Percentiles rank a stretch among this genome's conserved stretches.
These are phyloP conservation scores for Syngnathus rostellatus DNA, from an alignment of 2,797 vertebrate species.

Conservation along the genomic window DNA sequence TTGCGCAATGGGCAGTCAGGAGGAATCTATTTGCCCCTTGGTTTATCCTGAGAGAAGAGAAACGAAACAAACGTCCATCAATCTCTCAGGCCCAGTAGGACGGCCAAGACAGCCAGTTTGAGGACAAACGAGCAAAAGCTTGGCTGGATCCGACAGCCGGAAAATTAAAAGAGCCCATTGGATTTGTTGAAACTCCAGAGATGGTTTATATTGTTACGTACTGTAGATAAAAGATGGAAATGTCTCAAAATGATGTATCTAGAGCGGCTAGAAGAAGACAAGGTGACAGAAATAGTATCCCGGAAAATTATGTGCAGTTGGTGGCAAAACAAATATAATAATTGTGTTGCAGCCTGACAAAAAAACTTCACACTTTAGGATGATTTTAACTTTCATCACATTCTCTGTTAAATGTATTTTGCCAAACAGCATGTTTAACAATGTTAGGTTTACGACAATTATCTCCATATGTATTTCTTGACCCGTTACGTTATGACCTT, in stretches of 20 bases:
- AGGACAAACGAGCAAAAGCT: constrained; percentile 20
- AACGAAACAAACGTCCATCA: constrained; percentile 53
- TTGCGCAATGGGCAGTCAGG: constrained; percentile 27
- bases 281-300: not conserved
- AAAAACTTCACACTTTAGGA: not conserved
- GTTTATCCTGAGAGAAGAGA: constrained; percentile 42
- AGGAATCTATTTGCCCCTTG: constrained; percentile 35
- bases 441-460: not conserved
- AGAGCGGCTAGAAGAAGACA: not conserved
- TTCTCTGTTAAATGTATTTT: not conserved
- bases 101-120: constrained; percentile 15
- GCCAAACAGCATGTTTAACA: not conserved
- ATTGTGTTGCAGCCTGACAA: not conserved
- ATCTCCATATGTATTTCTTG: not conserved
- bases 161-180: not conserved
- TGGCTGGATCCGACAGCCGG: constrained; percentile 1
- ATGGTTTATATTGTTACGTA: not conserved
- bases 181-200: not conserved
- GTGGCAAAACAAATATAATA: not conserved
- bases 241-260: not conserved
- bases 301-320: not conserved
- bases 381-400: not conserved
- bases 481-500: not conserved
- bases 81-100: constrained; percentile 36
- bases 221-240: not conserved